phyloP scores from a whole-genome alignment of 2,797 vertebrate genomes.

The Lindbergichthys nudifrons region DNA sequence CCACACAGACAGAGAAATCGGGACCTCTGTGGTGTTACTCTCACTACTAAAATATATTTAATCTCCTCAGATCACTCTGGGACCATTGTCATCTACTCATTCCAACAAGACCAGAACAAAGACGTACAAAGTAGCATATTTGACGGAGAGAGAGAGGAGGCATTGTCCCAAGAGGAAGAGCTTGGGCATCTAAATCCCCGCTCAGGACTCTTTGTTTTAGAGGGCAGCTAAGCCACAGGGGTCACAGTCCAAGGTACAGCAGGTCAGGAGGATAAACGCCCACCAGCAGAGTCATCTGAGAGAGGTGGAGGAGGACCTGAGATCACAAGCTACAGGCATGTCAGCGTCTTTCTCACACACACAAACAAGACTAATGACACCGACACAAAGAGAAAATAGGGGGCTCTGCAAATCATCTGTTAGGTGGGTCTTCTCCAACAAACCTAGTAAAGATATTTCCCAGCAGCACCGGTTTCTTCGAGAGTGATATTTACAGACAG shows the following conservation, averaged over 20 bases:
- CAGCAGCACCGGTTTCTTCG: neutral
- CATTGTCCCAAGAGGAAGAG: constrained; percentile 19
- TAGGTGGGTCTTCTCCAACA: neutral
- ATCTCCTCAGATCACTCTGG: constrained; percentile 18
- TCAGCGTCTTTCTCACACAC: neutral
- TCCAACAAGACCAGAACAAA: constrained; percentile 33
- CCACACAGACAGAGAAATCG: neutral
- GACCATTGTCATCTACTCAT: constrained; percentile 3
- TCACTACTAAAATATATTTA: constrained; percentile 6
- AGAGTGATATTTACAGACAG: neutral
- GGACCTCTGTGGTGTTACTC: neutral
- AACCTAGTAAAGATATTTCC: neutral
- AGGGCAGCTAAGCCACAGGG: constrained; percentile 60
- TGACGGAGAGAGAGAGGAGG: constrained; percentile 14
- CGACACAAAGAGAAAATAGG: neutral
- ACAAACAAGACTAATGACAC: neutral
- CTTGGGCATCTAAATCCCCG: constrained; percentile 27
- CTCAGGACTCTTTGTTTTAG: constrained; percentile 46
- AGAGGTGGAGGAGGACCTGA: neutral
- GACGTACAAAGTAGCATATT: constrained; percentile 24
- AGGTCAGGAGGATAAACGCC: constrained; percentile 65
- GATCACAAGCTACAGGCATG: neutral
- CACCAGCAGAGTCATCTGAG: constrained; percentile 64
- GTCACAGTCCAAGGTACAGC: constrained; percentile 57
- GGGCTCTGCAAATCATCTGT: neutral